Evolutionary conservation across 2,888 invertebrate species (phyloP), one percentile per base, ranked within the genome.

Genomic region (Spisula solida): DNA sequence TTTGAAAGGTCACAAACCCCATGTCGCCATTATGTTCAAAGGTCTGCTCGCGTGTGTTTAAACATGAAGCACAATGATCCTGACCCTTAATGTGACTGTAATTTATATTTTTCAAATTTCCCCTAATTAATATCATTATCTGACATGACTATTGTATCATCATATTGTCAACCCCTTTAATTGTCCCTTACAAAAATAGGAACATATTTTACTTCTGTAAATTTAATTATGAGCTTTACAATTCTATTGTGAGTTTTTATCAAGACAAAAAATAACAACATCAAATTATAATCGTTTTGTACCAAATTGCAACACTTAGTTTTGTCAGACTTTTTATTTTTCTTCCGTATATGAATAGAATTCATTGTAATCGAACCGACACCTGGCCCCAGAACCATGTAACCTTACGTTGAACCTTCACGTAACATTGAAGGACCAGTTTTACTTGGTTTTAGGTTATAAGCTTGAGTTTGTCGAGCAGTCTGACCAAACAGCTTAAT

Each of bases 91-190:
- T 8, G 25, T 34, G 34, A 75, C 25, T 34, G 75, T 75, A 75
- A 75, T 75, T 75, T 75, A 75, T 75, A 75, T 75, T 75, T 34
- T 34, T 75, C 34, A 75, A 75, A 75, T 75, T 75, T 75, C 20
- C 16, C 34, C 75, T 75, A 31, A 75, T 75, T 75, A 34, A 75
- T 75, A 75, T 75, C 75, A 75, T 34, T 34, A 34, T 16, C 18
- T 75, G 75, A 75, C 75, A 75, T 34, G 0, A 25, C 29, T 75
- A 75, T 75, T 75, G 75, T 75, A 5, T 31, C 16, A 31, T 34
- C 29, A 34, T 75, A 75, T 75, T 29, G 75, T 75, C 4, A 18
- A 14, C 14, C 25, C 75, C 75, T 75, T 75, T 75, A 31, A 75
- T 75, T 34, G 34, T 34, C 18, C 6, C 14, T 16, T 31, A 75